A percentile compares a stretch with the other conserved stretches of the same genome.
These are phyloP conservation scores for Nicator chloris DNA, from an alignment of 2,113 vertebrate genomes.

Conservation along the genomic window DNA sequence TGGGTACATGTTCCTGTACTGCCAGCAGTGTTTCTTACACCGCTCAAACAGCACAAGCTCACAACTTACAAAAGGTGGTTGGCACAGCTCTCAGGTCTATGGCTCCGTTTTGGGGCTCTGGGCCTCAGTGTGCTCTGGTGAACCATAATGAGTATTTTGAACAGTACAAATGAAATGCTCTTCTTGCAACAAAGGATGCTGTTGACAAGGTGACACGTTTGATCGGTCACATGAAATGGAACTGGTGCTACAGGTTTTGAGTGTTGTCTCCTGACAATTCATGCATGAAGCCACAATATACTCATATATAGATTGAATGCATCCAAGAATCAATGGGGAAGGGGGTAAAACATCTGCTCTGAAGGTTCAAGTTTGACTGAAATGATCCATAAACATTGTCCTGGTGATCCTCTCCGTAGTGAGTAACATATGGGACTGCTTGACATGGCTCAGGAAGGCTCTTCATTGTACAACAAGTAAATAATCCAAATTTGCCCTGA, in stretches of 20 bases:
- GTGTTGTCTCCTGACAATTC: neutral
- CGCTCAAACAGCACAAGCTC: neutral
- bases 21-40: neutral
- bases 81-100: neutral
- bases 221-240: neutral
- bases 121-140: neutral
- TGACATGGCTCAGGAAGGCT: neutral
- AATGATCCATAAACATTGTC: neutral
- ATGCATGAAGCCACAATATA: neutral
- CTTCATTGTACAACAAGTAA: neutral
- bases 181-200: neutral
- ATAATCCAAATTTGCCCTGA: neutral
- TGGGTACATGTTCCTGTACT: neutral
- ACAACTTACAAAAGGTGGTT: neutral
- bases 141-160: neutral
- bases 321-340: neutral
- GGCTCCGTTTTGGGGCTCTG: neutral
- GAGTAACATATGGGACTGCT: neutral
- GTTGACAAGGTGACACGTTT: neutral
- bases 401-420: neutral
- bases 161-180: rapidly evolving
- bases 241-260: neutral
- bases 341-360: neutral
- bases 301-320: neutral
- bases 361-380: neutral